phyloP scores from a whole-genome alignment of 2,113 vertebrate genomes.

The Saguinus imperator region DNA sequence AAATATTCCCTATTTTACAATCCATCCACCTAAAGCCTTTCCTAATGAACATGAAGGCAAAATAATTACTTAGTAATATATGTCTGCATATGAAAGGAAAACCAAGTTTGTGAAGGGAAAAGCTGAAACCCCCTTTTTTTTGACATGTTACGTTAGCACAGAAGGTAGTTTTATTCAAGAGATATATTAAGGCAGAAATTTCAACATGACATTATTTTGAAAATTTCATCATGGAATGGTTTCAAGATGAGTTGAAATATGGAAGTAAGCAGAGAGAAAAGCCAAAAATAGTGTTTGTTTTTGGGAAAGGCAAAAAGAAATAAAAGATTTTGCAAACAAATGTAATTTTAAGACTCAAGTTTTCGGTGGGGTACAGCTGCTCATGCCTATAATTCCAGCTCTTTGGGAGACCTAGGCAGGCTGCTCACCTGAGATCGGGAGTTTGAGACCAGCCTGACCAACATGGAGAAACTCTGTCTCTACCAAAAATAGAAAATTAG shows the following conservation, averaged over 20 bases:
- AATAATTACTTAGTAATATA: background rate
- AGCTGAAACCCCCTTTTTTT: background rate
- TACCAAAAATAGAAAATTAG: no score
- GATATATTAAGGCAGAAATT: background rate
- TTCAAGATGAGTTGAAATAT: background rate
- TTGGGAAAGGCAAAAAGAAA: background rate
- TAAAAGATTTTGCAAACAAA: background rate
- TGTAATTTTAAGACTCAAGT: constrained; percentile 13
- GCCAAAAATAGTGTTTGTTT: background rate
- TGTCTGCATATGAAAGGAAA: background rate
- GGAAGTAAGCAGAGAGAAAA: background rate
- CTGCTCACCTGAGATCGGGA: no score
- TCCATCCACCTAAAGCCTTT: background rate
- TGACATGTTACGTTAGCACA: background rate
- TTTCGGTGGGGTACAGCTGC: background rate
- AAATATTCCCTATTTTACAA: background rate
- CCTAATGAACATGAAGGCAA: background rate
- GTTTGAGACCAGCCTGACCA: no score
- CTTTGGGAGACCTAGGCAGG: no score
- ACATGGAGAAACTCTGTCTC: no score
- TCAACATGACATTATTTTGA: background rate
- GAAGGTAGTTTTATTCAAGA: background rate
- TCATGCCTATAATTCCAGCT: no score
- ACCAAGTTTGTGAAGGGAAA: background rate
- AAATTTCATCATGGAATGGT: background rate